Base-by-base conservation (phyloP, 2,888 invertebrate genomes). In the Nephrotoma flavescens region DNA sequence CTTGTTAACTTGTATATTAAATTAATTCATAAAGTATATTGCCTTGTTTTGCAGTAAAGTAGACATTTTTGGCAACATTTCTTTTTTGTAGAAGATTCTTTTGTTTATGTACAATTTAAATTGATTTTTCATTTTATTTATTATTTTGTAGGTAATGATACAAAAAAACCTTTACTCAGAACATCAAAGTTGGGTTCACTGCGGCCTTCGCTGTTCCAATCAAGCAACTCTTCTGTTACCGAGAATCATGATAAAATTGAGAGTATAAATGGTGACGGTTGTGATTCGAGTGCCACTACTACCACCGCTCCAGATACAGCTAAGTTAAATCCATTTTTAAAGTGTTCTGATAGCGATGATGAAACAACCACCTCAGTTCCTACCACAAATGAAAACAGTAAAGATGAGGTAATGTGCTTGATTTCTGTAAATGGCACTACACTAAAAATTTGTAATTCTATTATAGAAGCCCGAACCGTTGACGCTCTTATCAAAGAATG, bases 401-500 rank as follows among this genome's bases (percentile, higher is more conserved):
- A 86, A 11, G 57, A 86, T 52, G 71, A 52, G 57, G 57, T 41
- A 86, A 42, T n/a, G 11, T 42, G 9, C 3, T 6, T 85, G 2
- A 0, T 42, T 85, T 42, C 6, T 3, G 41, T 15, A 0, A 9
- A 42, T 41, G 4, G 9, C 4, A 47, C n/a, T 47, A 2, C 47
- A 5, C 41, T 83, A 83, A 41, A 31, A 84, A 11, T 44, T 12
- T 19, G 3, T 44, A 87, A 31, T 86, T n/a, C 11, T 12, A 41
- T 86, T 86, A 6, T 86, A 57, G 15, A 83, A 87, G 44, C 19
- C 52, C 11, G 91, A 91, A 89, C 91, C 91, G 45, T 88, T 91
- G 47, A 89, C 89, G 86, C 88, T 91, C 88, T 88, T 91, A 83
- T 89, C 90, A 4, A 91, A 91, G 88, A 91, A 91, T 88, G 91